Percentiles rank a stretch among this genome's conserved stretches.
These are phyloP conservation scores for Neolamprologus kungweensis DNA, from an alignment of 2,113 vertebrate species.

Conservation along the genomic window DNA sequence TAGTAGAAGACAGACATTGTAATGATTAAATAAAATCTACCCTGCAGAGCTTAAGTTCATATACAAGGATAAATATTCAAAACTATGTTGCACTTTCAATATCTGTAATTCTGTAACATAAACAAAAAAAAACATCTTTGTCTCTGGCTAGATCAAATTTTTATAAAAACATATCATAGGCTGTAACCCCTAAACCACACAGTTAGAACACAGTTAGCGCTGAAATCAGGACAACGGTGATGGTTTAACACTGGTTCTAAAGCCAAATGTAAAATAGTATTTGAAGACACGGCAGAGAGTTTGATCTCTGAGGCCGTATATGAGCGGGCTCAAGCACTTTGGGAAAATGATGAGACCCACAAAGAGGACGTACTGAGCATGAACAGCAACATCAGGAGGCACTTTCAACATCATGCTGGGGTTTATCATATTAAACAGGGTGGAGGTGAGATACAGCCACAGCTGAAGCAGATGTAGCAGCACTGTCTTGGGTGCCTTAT, in stretches of 20 bases:
- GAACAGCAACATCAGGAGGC: not conserved
- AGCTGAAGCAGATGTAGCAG: slow-evolving; percentile 40
- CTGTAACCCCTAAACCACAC: not conserved
- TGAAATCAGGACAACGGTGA: not conserved
- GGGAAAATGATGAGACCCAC: slow-evolving; percentile 29
- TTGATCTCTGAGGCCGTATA: slow-evolving; percentile 45
- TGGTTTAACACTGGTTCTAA: not conserved
- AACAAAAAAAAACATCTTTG: accelerated
- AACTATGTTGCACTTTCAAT: not conserved
- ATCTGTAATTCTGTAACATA: not conserved
- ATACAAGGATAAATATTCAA: not conserved
- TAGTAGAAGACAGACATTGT: not conserved
- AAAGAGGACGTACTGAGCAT: slow-evolving; percentile 17
- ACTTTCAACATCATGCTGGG: not conserved
- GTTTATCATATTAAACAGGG: slow-evolving; percentile 7
- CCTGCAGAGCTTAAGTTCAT: not conserved
- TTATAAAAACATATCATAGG: not conserved
- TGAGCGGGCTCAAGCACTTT: slow-evolving; percentile 39
- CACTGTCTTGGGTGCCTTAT: slow-evolving; percentile 19
- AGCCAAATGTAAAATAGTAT: slow-evolving; percentile 32
- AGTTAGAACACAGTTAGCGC: not conserved
- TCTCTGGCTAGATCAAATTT: not conserved
- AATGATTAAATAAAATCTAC: not conserved
- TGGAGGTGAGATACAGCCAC: slow-evolving; percentile 31
- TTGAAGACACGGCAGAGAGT: slow-evolving; percentile 12